These are phyloP conservation scores for Orycteropus afer DNA, from an alignment of 2,113 vertebrate species.

Conservation along the genomic window DNA sequence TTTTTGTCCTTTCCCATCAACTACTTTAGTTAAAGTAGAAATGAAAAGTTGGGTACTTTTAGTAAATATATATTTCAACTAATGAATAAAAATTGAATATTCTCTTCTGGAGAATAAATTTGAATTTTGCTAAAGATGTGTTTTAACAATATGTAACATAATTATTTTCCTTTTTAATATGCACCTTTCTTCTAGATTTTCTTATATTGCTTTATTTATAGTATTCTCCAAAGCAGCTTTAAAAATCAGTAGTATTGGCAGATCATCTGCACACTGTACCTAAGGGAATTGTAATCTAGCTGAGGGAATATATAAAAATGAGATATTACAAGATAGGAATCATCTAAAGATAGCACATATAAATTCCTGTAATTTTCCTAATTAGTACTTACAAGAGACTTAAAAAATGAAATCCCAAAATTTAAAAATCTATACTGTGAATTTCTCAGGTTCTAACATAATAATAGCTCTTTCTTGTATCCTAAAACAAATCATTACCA, in stretches of 20 bases:
- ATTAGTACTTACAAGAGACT: background rate
- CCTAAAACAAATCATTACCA: background rate
- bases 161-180: background rate
- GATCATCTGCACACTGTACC: background rate
- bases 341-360: background rate
- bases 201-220: background rate
- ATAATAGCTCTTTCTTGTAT: background rate
- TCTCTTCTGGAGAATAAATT: background rate
- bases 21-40: background rate
- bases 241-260: background rate
- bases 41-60: slow-evolving; percentile 8
- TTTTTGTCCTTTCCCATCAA: background rate
- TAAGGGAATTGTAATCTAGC: background rate
- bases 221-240: background rate
- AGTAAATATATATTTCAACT: slow-evolving; percentile 19
- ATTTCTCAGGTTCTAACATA: background rate
- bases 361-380: background rate
- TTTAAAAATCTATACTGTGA: background rate
- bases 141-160: background rate
- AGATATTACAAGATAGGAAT: background rate
- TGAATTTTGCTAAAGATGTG: background rate
- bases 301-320: background rate
- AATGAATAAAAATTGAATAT: background rate
- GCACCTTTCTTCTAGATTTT: background rate
- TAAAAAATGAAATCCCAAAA: slow-evolving; percentile 5